Conservation (phyloP, 1,140 invertebrate genomes). For the Dolichoris vasculosae region DNA sequence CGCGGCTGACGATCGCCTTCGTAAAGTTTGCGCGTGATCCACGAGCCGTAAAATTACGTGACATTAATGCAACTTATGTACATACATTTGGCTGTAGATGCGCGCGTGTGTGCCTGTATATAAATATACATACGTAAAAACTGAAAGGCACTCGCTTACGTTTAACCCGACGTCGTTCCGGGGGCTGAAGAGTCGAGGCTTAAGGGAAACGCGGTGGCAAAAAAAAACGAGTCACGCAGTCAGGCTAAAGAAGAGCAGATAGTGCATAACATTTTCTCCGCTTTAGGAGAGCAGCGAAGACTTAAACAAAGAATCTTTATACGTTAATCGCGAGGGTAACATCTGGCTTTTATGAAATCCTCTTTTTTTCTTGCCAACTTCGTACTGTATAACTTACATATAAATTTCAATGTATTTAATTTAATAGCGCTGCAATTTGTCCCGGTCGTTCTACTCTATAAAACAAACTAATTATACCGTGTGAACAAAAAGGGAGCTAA, state of each 20-base stretch:
- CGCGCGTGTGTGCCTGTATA: neutral
- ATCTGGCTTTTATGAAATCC: conserved; percentile 26
- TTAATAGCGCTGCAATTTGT: neutral
- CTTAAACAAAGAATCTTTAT: conserved; percentile 42
- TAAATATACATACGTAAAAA: no score
- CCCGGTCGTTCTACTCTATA: neutral
- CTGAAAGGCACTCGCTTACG: neutral
- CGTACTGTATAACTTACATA: no score
- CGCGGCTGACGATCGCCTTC: conserved; percentile 11
- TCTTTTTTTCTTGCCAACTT: neutral
- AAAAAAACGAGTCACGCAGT: conserved; percentile 13
- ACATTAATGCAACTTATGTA: conserved; percentile 54
- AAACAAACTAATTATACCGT: neutral
- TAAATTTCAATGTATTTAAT: neutral
- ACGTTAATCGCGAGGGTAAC: conserved; percentile 27
- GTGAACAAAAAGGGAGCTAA: neutral
- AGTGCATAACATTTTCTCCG: neutral
- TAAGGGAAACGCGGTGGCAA: neutral
- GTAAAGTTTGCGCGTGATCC: conserved; percentile 41
- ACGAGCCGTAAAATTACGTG: conserved; percentile 62
- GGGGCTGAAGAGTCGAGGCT: neutral
- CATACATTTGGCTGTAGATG: neutral
- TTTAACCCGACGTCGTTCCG: neutral
- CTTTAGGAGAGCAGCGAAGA: neutral
- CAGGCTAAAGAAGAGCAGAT: neutral